Evolutionary conservation across 2,888 invertebrate species (phyloP).

Genomic region (Morinoia aosen): DNA sequence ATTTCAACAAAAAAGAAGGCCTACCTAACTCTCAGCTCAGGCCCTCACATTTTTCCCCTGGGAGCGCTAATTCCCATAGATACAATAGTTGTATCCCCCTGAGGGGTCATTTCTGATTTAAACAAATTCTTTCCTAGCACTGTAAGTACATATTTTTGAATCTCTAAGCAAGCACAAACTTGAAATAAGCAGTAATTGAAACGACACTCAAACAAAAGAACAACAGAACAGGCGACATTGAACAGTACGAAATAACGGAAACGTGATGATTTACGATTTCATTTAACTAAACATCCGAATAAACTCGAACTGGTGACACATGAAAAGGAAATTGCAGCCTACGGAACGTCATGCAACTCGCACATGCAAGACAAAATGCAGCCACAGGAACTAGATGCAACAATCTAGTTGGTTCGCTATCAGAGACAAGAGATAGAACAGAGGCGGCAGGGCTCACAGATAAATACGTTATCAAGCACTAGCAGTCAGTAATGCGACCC

Average conservation of each 20-base stretch:
- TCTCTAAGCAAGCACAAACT: too few relatives aligned
- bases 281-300: background rate
- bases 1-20: too few relatives aligned
- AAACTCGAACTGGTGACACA: background rate
- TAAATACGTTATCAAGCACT: background rate
- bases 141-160: background rate
- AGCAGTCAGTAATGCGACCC: background rate
- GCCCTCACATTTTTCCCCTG: too few relatives aligned
- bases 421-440: slow-evolving; percentile 21
- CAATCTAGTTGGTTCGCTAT: background rate
- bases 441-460: background rate
- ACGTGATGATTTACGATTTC: background rate
- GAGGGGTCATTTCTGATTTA: too few relatives aligned
- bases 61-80: too few relatives aligned
- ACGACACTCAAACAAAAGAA: too few relatives aligned
- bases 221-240: too few relatives aligned
- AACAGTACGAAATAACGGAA: background rate
- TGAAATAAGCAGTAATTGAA: too few relatives aligned
- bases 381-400: background rate
- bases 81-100: too few relatives aligned
- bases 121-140: background rate
- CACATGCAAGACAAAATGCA: background rate
- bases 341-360: background rate
- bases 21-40: too few relatives aligned
- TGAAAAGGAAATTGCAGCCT: background rate